phyloP scores from a whole-genome alignment of 2,888 invertebrate species.

The Brachyopa scutellaris region DNA sequence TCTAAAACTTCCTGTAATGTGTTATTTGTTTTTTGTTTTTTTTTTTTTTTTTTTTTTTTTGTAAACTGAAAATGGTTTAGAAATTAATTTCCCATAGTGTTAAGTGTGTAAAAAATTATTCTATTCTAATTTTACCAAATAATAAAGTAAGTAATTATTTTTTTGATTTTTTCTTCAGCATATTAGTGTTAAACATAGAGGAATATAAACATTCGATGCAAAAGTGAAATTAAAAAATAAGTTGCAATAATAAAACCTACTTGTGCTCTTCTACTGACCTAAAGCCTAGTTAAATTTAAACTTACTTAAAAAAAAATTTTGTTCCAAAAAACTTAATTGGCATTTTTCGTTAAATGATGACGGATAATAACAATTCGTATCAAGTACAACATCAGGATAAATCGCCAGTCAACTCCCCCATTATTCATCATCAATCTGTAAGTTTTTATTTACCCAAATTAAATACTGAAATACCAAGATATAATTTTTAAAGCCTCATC shows the following conservation, averaged over 20 bases:
- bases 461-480: not conserved
- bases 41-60: too few relatives aligned
- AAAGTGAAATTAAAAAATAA: not conserved
- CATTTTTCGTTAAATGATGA: conserved; percentile 57
- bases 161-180: not conserved
- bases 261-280: not conserved
- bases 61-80: too few relatives aligned
- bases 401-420: conserved; percentile 45
- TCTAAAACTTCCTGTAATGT: too few relatives aligned
- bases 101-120: too few relatives aligned
- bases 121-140: too few relatives aligned
- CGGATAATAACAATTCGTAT: conserved; percentile 63
- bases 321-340: not conserved
- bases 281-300: not conserved
- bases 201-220: not conserved
- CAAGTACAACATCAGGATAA: conserved; percentile 61
- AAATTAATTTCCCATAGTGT: too few relatives aligned
- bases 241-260: not conserved
- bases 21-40: too few relatives aligned
- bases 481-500: conserved; percentile 31
- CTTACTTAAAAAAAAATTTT: not conserved
- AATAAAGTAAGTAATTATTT: too few relatives aligned
- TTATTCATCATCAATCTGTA: conserved; percentile 52
- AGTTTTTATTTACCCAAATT: conserved; percentile 12
- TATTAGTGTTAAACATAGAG: not conserved